Evolutionary conservation across 2,888 invertebrate species (phyloP).

Genomic region (Eristalis pertinax): DNA sequence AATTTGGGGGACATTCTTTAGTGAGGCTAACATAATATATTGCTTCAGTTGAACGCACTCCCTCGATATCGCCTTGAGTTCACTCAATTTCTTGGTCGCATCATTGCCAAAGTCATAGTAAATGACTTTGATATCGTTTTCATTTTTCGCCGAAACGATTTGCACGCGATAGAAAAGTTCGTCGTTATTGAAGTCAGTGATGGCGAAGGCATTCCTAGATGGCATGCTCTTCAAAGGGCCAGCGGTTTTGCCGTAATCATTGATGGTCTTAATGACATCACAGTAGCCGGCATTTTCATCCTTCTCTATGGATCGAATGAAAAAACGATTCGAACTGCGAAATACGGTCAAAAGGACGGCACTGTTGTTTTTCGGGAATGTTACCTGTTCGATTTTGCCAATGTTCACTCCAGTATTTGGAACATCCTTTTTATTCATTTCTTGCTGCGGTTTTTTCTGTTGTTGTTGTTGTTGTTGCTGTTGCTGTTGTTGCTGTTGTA

Average conservation of each 20-base stretch:
- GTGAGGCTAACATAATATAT: slow-evolving; percentile 24
- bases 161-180: slow-evolving; percentile 68
- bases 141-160: slow-evolving; percentile 42
- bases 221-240: slow-evolving; percentile 49
- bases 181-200: slow-evolving; percentile 52
- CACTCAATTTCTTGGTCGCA: slow-evolving; percentile 51
- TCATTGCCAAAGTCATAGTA: slow-evolving; percentile 69
- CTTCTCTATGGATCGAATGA: slow-evolving; percentile 52
- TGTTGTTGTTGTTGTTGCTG: background rate
- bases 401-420: slow-evolving; percentile 16
- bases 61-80: slow-evolving; percentile 66
- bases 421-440: too few relatives aligned
- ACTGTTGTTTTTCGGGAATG: slow-evolving; percentile 59
- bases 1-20: slow-evolving; percentile 54
- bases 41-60: slow-evolving; percentile 61
- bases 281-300: slow-evolving; percentile 52
- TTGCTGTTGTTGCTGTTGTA: background rate
- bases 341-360: slow-evolving; percentile 52
- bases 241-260: slow-evolving; percentile 56
- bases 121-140: slow-evolving; percentile 57
- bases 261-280: slow-evolving; percentile 41
- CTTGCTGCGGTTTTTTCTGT: background rate
- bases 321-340: slow-evolving; percentile 64
- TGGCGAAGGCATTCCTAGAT: slow-evolving; percentile 56
- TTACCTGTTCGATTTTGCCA: slow-evolving; percentile 7